Evolutionary conservation across 2,888 invertebrate genomes (phyloP).

Genomic region (Chelonus formosanus): DNA sequence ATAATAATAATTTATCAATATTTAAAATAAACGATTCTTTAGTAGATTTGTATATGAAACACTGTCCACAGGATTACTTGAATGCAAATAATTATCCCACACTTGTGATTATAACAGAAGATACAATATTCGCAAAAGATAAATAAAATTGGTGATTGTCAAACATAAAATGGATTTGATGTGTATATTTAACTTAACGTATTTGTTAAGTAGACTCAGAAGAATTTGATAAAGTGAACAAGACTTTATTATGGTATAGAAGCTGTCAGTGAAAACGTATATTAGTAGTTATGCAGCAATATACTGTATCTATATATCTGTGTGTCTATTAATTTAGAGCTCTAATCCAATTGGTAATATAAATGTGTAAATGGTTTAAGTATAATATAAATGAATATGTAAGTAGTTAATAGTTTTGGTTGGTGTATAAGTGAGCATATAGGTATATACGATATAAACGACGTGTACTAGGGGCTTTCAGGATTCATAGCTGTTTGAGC

Average conservation of each 20-base stretch:
- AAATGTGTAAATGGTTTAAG: conserved; percentile 9
- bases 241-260: neutral
- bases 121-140: conserved; percentile 4
- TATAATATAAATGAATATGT: neutral
- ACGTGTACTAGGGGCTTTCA: conserved; percentile 47
- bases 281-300: too few species aligned
- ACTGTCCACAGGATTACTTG: too few species aligned
- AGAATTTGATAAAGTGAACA: conserved; percentile 7
- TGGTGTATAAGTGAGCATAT: neutral
- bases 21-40: too few species aligned
- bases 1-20: too few species aligned
- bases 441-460: conserved; percentile 11
- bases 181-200: conserved; percentile 15
- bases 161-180: neutral
- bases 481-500: conserved; percentile 63
- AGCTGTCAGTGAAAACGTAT: too few species aligned
- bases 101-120: neutral
- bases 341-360: conserved; percentile 18
- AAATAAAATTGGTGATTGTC: conserved; percentile 18
- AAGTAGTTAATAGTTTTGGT: too few species aligned
- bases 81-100: neutral
- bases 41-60: too few species aligned
- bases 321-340: conserved; percentile 25
- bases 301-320: neutral
- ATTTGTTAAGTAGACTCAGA: conserved; percentile 10